These are phyloP conservation scores for Silurus glanis DNA, from an alignment of 2,113 vertebrate genomes.

Conservation along the genomic window DNA sequence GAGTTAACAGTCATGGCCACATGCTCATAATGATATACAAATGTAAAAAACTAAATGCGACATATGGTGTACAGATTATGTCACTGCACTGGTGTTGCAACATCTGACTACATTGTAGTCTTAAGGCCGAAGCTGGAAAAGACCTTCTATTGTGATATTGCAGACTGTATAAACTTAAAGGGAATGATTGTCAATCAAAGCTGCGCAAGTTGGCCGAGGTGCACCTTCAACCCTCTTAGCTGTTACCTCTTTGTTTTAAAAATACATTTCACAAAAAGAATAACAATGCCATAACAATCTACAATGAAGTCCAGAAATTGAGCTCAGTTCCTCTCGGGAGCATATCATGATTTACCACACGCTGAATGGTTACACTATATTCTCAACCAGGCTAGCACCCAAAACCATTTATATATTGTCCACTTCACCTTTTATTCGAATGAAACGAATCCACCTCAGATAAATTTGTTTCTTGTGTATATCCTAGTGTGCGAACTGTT, in stretches of 20 bases:
- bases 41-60: too few species aligned
- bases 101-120: neutral
- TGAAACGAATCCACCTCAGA: neutral
- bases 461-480: constrained; percentile 53
- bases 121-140: neutral
- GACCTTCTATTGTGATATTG: constrained; percentile 8
- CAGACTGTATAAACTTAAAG: constrained; percentile 9
- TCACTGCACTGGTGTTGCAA: constrained; percentile 6
- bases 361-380: constrained; percentile 6
- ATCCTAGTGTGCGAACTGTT: constrained; percentile 43
- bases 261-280: constrained; percentile 31
- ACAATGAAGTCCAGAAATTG: constrained; percentile 45
- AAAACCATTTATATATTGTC: constrained; percentile 30
- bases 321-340: constrained; percentile 55
- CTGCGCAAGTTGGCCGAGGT: constrained; percentile 17
- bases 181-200: constrained; percentile 11
- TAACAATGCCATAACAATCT: constrained; percentile 12
- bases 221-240: constrained; percentile 11
- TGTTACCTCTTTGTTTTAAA: constrained; percentile 27
- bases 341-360: constrained; percentile 52
- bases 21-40: neutral
- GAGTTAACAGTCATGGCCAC: neutral
- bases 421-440: constrained; percentile 12
- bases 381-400: constrained; percentile 5
- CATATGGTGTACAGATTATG: neutral